These are phyloP conservation scores for Herminia tarsipennalis DNA, from an alignment of 2,888 invertebrate species.

Conservation along the genomic window DNA sequence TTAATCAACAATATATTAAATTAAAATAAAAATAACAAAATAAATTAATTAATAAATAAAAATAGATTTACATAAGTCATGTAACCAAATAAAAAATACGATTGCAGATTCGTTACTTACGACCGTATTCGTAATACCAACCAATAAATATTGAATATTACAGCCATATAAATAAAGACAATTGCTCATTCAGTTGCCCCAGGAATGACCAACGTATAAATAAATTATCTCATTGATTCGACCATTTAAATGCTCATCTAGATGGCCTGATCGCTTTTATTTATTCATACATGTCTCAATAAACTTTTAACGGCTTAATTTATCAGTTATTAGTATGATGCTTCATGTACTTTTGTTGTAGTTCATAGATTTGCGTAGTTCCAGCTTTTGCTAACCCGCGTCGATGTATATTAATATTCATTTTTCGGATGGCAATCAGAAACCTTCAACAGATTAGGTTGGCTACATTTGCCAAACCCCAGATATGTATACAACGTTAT, in stretches of 20 bases:
- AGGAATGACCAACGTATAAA: conserved; percentile 25
- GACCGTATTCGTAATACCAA: conserved; percentile 21
- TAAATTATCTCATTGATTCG: conserved; percentile 33
- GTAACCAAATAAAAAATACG: conserved; percentile 17
- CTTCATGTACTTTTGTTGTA: too few species aligned
- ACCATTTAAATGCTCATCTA: conserved; percentile 35
- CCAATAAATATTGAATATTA: conserved; percentile 30
- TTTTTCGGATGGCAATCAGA: too few species aligned
- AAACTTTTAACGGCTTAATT: conserved; percentile 33
- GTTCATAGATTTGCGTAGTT: too few species aligned
- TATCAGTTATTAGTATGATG: conserved; percentile 27
- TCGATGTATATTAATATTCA: too few species aligned
- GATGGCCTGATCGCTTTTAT: conserved; percentile 30
- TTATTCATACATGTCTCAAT: conserved; percentile 30
- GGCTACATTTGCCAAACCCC: too few species aligned
- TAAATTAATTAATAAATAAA: too few species aligned
- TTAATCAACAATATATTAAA: too few species aligned
- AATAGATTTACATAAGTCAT: too few species aligned
- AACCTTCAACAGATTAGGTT: too few species aligned
- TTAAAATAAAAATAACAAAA: too few species aligned
- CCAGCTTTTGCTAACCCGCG: too few species aligned
- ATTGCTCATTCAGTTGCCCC: conserved; percentile 11
- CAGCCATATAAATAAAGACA: background rate
- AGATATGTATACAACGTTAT: too few species aligned
- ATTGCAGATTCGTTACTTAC: conserved; percentile 21